Base-by-base conservation (phyloP, 1,140 invertebrate species). In the Nautilus pompilius region DNA sequence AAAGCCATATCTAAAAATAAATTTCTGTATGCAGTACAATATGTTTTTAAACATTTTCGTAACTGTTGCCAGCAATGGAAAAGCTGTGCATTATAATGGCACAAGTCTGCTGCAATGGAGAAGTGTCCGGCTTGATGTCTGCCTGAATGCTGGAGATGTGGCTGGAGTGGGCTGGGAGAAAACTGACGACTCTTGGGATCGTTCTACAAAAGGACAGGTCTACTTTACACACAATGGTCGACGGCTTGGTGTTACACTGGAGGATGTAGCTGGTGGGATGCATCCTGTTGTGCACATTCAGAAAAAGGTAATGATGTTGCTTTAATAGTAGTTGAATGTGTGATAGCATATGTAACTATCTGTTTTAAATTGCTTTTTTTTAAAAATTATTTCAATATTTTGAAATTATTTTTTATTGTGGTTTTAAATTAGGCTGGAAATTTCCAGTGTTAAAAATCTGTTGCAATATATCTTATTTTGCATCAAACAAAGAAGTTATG, bases 71-170 rank as follows among this genome's bases (percentile, higher is more conserved):
- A 81, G 78, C 69, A 82, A 80, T 69, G 82, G 82, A 13, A 77
- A 82, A 48, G 79, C 81, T 48, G 80, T 83, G 2, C 82, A 84
- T 66, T 84, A 83, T 70, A 83, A 82, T 67, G 81, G 81, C 24
- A 71, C 79, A 26, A 83, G 80, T 67, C 66, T 82, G 5, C 72
- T 83, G 5, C 80, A 81, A 65, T 84, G 82, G 82, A 70, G 75
- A 26, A 81, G 79, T 69, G 77, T 81, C 1, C 70, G 80, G 13
- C 70, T 84, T 28, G 81, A 83, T 61, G 73, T 78, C 8, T 68
- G 60, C 3, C 67, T 84, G 6, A 74, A 68, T 55, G 66, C 74
- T 26, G 80, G 80, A 6, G 82, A 83, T 66, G 72, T 82, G n/a
- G 79, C 79, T 51, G 82, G 82, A 22, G 75, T 82, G 41, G 81